These are phyloP conservation scores for honey bee (Apis mellifera) DNA, from an alignment of 1,140 invertebrate species.

Conservation along the genomic window Amel_HAv3.1 CM009936.2:16621001-16621500, in stretches of 20 bases:
- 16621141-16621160: slow-evolving; percentile 60
- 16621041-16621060: slow-evolving; percentile 45
- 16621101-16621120: slow-evolving; percentile 69
- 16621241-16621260: slow-evolving; percentile 26
- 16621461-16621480: slow-evolving; percentile 76
- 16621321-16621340: slow-evolving; percentile 58
- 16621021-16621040: slow-evolving; percentile 12
- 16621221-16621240: slow-evolving; percentile 14
- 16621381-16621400: slow-evolving; percentile 62
- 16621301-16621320: slow-evolving; percentile 68
- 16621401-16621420: slow-evolving; percentile 68
- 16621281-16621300: slow-evolving; percentile 69
- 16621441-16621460: slow-evolving; percentile 74
- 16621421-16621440: slow-evolving; percentile 75
- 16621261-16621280: slow-evolving; percentile 29
- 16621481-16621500: slow-evolving; percentile 69
- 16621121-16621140: slow-evolving; percentile 57
- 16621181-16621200: slow-evolving; percentile 65
- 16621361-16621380: slow-evolving; percentile 50
- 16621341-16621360: slow-evolving; percentile 58
- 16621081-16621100: slow-evolving; percentile 65
- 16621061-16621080: slow-evolving; percentile 59
- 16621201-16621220: slow-evolving; percentile 34
- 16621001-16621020: not conserved
- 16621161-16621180: slow-evolving; percentile 66